Evolutionary conservation across 2,113 vertebrate genomes (phyloP).

Genomic region (Cryptotis parvus): DNA sequence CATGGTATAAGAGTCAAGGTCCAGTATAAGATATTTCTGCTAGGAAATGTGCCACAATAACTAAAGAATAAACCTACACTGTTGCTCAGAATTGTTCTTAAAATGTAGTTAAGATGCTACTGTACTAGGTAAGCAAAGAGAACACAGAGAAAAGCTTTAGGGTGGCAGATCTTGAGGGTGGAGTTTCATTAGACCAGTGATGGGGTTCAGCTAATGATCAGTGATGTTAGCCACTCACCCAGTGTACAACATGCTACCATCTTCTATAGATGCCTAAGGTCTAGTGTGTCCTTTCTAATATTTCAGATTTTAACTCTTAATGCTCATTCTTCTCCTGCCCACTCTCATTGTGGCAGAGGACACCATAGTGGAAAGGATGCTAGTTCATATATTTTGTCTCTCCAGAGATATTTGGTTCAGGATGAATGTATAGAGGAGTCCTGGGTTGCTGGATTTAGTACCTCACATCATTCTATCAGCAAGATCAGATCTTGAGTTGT

Average conservation of each 20-base stretch:
- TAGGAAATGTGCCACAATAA: constrained; percentile 34
- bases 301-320: background rate
- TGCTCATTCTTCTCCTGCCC: background rate
- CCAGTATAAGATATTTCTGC: background rate
- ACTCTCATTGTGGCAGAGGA: background rate
- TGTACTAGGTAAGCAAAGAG: background rate
- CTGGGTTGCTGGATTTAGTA: background rate
- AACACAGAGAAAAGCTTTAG: background rate
- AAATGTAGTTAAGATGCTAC: background rate
- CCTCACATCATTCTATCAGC: background rate
- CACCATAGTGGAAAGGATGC: background rate
- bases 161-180: background rate
- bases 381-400: background rate
- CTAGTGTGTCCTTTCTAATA: background rate
- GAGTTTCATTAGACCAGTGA: background rate
- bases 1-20: background rate
- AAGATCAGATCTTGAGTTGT: background rate
- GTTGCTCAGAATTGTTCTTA: background rate
- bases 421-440: background rate
- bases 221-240: background rate
- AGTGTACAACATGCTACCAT: background rate
- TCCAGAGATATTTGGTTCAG: background rate
- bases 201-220: background rate
- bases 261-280: background rate
- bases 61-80: background rate